Conservation (phyloP, 2,888 invertebrate species). For the Drosophila barbarae region DNA sequence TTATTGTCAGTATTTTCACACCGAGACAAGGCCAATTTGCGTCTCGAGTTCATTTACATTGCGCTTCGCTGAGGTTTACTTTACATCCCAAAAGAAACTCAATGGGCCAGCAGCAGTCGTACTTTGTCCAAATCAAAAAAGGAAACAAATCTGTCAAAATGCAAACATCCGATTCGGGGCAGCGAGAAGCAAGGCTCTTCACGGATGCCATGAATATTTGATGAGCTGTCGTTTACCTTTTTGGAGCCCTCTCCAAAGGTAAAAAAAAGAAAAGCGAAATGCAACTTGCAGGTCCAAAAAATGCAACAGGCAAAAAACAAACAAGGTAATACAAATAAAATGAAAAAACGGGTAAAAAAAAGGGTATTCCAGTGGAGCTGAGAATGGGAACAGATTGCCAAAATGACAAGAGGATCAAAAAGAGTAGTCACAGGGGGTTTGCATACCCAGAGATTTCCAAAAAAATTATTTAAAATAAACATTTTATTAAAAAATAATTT, state of each 20-base stretch:
- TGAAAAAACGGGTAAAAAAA: neutral
- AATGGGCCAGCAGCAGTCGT: slow-evolving; percentile 17
- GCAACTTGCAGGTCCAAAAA: slow-evolving; percentile 32
- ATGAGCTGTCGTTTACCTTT: slow-evolving; percentile 42
- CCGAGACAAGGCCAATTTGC: slow-evolving; percentile 55
- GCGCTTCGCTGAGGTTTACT: slow-evolving; percentile 27
- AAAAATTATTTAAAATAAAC: too few relatives aligned
- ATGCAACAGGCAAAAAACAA: slow-evolving; percentile 42
- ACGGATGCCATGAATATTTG: slow-evolving; percentile 38
- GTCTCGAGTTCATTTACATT: slow-evolving; percentile 57
- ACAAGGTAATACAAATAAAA: slow-evolving; percentile 3
- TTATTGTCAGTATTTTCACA: slow-evolving; percentile 35
- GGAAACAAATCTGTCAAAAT: slow-evolving; percentile 25
- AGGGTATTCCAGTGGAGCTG: slow-evolving; percentile 7
- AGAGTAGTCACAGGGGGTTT: neutral
- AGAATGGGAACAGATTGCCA: slow-evolving; percentile 24
- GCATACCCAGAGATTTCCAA: neutral
- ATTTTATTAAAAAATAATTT: too few relatives aligned
- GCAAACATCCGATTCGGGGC: slow-evolving; percentile 33
- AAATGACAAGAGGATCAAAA: neutral
- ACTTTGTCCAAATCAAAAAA: slow-evolving; percentile 4
- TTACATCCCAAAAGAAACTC: slow-evolving; percentile 28
- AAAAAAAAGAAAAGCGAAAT: slow-evolving; percentile 9
- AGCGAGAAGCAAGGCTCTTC: slow-evolving; percentile 21
- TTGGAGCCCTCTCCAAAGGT: neutral